Base-by-base conservation (phyloP, 2,888 invertebrate species). In the Agelastica alni region DNA sequence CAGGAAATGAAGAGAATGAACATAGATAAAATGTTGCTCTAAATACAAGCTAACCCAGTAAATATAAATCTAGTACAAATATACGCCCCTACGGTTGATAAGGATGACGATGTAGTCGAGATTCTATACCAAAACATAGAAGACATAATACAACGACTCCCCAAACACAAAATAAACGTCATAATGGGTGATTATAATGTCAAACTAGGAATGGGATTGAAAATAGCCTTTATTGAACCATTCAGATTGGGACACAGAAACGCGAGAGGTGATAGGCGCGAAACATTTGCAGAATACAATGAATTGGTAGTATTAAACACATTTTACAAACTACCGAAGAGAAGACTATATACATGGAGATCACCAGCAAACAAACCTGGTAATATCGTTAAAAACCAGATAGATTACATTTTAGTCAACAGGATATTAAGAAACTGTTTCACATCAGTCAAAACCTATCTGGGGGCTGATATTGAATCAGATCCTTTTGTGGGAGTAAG, bases 261-360 rank as follows among this genome's bases (percentile, higher is more conserved):
- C 22, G 22, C 4, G 22, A 22, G 22, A 22, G 22, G 22, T 22
- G 22, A 22, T 22, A 22, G 22, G 4, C 4, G 4, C 6, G 7
- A 22, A 22, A 4, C 4, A 20, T 37, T 59, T 58, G 31, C 66
- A 51, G n/a, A n/a, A n/a, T n/a, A n/a, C n/a, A n/a, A n/a, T n/a
- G n/a, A n/a, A n/a, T n/a, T n/a, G n/a, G n/a, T n/a, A n/a, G n/a
- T n/a, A n/a, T n/a, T n/a, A n/a, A n/a, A n/a, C n/a, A n/a, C n/a
- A n/a, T n/a, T n/a, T n/a, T n/a, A n/a, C 32, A 60, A 64, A 54
- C 56, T 65, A 20, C 61, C 60, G 34, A 43, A 17, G 10, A 37
- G 61, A 34, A 37, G 63, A 55, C 31, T 67, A 26, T 59, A 61
- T 31, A 67, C 66, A 9, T 65, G 65, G 65, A 64, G 51, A 46